Base-by-base conservation (phyloP, 1,140 invertebrate species). In the Diploscapter pachys region DNA sequence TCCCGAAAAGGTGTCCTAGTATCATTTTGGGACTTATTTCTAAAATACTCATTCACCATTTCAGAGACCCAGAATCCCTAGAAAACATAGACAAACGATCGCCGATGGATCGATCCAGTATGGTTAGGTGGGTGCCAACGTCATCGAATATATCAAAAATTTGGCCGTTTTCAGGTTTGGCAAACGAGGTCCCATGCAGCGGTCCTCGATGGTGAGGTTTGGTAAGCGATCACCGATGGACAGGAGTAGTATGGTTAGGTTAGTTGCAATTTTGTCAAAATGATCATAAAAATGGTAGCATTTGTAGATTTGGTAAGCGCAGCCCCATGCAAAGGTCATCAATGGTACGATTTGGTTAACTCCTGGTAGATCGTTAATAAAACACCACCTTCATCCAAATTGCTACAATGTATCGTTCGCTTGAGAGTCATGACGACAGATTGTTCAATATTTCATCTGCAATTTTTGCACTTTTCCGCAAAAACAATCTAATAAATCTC, bases 131-230 rank as follows among this genome's bases (percentile, higher is more conserved):
- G 8, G 73, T 59, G 31, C 63, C 53, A 9, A 54, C 71, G 9
- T 50, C 51, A 51, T 51, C 66, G 61, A 52, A 51, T 49, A 64
- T 54, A 55, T 31, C 31, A 31, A 31, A 31, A 31, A 50, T 63
- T 75, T 49, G 55, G 73, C 6, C 70, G 78, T 11, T 55, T 78
- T 4, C 78, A 80, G 78, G 5, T 80, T 77, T 52, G 78, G 78
- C 3, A 79, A 80, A 59, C 52, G 78, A n/a, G 80, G 78, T 9
- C 78, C 78, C 51, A 80, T 80, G 79, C 63, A 80, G 63, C 73
- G 79, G 2, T 80, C 79, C 11, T 59, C 79, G 3, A 80, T 80
- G 79, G 79, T 80, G 13, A 49, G 79, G 56, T 80, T 80, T 50
- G 73, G 75, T 13, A 78, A 78, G 52, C 50, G 77, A 13, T 69